A percentile compares a stretch with the other conserved stretches of the same genome.
Evolutionary conservation across 2,113 vertebrate genomes (phyloP).

Genomic region (Phalacrocorax aristotelis): DNA sequence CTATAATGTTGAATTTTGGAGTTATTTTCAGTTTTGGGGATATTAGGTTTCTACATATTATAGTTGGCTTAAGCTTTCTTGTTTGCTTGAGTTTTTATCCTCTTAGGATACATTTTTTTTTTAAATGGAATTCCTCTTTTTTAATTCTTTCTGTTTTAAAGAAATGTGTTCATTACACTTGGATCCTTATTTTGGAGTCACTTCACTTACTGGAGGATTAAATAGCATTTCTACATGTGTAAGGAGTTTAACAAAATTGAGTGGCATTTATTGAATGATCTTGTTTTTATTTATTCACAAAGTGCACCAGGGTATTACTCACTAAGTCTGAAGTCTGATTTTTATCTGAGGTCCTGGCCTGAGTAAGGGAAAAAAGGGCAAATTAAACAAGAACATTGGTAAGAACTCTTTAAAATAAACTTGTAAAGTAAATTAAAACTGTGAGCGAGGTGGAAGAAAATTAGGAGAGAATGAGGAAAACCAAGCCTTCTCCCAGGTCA

Average conservation of each 20-base stretch:
- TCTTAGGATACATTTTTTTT: background rate
- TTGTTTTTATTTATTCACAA: slow-evolving; percentile 75
- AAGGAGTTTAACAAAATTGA: slow-evolving; percentile 66
- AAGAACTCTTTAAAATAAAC: background rate
- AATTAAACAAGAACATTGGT: background rate
- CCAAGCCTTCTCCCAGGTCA: background rate
- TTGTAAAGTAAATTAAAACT: background rate
- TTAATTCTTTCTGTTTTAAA: slow-evolving; percentile 32
- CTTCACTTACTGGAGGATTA: slow-evolving; percentile 63
- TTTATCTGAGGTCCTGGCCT: slow-evolving; percentile 66
- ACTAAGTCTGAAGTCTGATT: slow-evolving; percentile 65
- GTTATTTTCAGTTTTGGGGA: slow-evolving; percentile 55
- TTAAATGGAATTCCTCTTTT: background rate
- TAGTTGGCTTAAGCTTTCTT: slow-evolving; percentile 46
- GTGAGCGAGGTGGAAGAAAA: background rate
- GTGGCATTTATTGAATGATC: slow-evolving; percentile 72
- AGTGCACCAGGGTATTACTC: slow-evolving; percentile 63
- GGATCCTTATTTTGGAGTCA: slow-evolving; percentile 51
- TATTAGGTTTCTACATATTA: slow-evolving; percentile 59
- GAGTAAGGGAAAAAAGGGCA: slow-evolving; percentile 54
- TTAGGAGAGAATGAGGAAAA: background rate
- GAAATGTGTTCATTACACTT: slow-evolving; percentile 61
- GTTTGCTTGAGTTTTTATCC: slow-evolving; percentile 57
- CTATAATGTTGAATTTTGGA: slow-evolving; percentile 59
- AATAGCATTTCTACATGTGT: slow-evolving; percentile 63